phyloP scores from a whole-genome alignment of 2,888 invertebrate genomes.

The Chalcis sispes region DNA sequence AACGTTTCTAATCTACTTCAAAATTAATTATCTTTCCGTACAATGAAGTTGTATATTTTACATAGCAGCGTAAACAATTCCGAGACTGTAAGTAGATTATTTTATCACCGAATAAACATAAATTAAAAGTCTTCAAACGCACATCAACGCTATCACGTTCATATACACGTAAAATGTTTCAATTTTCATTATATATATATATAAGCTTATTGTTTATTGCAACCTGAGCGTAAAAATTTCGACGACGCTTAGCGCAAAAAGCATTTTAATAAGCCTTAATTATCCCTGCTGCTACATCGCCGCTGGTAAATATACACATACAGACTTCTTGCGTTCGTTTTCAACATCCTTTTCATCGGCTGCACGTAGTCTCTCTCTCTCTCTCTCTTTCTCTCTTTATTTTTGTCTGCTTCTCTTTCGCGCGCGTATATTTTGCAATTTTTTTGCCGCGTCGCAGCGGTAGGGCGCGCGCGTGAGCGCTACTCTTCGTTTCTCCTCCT shows the following conservation, averaged over 20 bases:
- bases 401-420: too few species aligned
- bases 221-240: background rate
- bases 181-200: background rate
- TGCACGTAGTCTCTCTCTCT: background rate
- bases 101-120: background rate
- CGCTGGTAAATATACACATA: background rate
- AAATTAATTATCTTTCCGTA: too few species aligned
- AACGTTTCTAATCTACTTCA: too few species aligned
- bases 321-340: constrained; percentile 26
- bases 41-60: too few species aligned
- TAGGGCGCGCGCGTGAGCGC: too few species aligned
- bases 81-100: too few species aligned
- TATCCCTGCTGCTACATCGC: background rate
- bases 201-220: background rate
- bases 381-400: constrained; percentile 1
- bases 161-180: background rate
- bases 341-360: constrained; percentile 41
- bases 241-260: background rate
- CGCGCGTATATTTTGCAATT: constrained; percentile 38
- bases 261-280: constrained; percentile 45
- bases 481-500: constrained; percentile 16
- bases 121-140: background rate
- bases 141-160: background rate
- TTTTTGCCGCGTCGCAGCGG: constrained; percentile 16
- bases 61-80: too few species aligned